Evolutionary conservation across 2,797 vertebrate species (phyloP), one percentile per base, ranked within the genome.

Genomic region (Galago senegalensis): DNA sequence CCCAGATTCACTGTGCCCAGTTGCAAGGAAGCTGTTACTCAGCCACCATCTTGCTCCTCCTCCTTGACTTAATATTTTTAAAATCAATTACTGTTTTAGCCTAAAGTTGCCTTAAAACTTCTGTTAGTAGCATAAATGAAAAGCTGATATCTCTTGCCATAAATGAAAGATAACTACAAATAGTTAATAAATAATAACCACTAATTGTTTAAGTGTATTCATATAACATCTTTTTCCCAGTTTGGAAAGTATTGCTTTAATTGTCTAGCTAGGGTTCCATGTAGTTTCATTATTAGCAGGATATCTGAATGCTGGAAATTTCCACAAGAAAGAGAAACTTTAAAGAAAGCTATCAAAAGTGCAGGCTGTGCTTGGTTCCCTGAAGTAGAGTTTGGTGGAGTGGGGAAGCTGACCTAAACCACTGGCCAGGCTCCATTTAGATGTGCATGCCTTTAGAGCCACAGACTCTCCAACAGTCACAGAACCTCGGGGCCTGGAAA

Each of bases 71-170:
- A 40, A 40, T 40, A 40, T 63, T 82, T 84, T 93, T 21, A 6
- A 92, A 86, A 67, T 91, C 29, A 60, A 56, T 90, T 53, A 76
- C 12, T 72, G 1, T 85, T 79, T 61, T 79, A 76, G 76, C 29
- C 81, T 79, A 65, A 95, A 94, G 0, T 88, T 85, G 13, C 25
- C 86, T 73, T 82, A 69, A 87, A 77, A 58, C 23, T 69, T 34
- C 34, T 91, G 10, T 82, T 69, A 85, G 56, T 92, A 37, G 13
- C 76, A 87, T 29, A 61, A 93, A 73, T 72, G 20, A 17, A 79
- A 92, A 70, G 18, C 70, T 27, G 37, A 16, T 31, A 73, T 89
- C 18, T 37, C 14, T 91, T 93, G 58, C 37, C n/a, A 3, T 46
- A 89, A 60, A 1, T 56, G 60, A 11, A 60, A 77, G 34, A 7